Percentiles rank a stretch among this genome's conserved stretches.
phyloP scores from a whole-genome alignment of 2,888 invertebrate genomes.

The Morpho achilles region DNA sequence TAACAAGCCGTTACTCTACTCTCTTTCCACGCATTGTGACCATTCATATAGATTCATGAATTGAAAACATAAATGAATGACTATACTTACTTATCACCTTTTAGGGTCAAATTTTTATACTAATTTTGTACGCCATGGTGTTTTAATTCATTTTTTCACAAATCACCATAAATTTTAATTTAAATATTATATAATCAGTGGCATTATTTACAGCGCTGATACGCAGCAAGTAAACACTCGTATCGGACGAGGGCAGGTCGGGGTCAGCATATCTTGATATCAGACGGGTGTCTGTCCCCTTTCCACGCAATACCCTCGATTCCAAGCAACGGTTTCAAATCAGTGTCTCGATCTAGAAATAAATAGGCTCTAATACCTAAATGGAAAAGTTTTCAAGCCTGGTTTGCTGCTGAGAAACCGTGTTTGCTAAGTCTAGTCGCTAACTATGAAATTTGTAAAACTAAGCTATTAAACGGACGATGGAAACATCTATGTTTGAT shows the following conservation, averaged over 20 bases:
- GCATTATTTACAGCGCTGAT: slow-evolving; percentile 16
- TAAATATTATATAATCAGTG: slow-evolving; percentile 11
- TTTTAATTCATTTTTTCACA: too few species aligned
- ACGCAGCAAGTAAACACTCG: slow-evolving; percentile 21
- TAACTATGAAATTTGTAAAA: too few species aligned
- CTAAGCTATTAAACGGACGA: too few species aligned
- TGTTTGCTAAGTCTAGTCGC: too few species aligned
- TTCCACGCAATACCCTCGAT: slow-evolving; percentile 24
- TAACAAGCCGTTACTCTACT: background rate
- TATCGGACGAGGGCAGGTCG: slow-evolving; percentile 21
- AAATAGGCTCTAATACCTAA: background rate
- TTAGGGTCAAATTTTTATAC: too few species aligned
- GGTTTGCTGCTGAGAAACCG: too few species aligned
- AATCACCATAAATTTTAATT: background rate
- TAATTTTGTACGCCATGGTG: too few species aligned
- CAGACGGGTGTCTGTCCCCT: slow-evolving; percentile 11
- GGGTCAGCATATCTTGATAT: slow-evolving; percentile 17
- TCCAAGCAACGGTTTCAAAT: slow-evolving; percentile 4
- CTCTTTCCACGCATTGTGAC: background rate
- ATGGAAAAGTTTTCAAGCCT: background rate
- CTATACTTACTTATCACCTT: too few species aligned
- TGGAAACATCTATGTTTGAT: too few species aligned
- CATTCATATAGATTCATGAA: too few species aligned
- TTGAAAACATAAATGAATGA: too few species aligned
- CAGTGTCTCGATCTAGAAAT: slow-evolving; percentile 6